Evolutionary conservation across 2,888 invertebrate genomes (phyloP), one percentile per base, ranked within the genome.

Genomic region (Sturmia bella): DNA sequence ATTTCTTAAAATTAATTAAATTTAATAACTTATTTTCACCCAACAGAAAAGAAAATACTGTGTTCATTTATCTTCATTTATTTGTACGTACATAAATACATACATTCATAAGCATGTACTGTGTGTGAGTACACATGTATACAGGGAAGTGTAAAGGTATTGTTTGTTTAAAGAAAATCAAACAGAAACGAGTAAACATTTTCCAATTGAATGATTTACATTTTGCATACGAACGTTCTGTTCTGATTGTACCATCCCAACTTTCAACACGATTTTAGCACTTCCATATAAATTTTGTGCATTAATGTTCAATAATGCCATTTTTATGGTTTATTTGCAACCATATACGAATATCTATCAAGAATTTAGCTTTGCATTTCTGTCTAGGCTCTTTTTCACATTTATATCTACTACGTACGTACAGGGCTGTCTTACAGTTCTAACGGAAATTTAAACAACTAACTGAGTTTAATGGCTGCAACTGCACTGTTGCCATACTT

Each of bases 231-330:
- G n/a, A 61, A n/a, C 7, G 32, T 32, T 32, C 9, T 54, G 17
- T 17, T 24, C 50, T 17, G 2, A 27, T 61, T 27, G 41, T 52
- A 17, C 52, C 9, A 68, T 27, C 17, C 7, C n/a, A 24, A 41
- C 24, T 50, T 41, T 76, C 43, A 76, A 61, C 52, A 72, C 66
- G 50, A 57, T 77, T 32, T 63, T 77, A 39, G 57, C 64, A 77
- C 57, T 75, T 66, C 59, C 13, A 50, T 61, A 68, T 52, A 52
- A 76, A 59, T 68, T 68, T 76, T 54, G 69, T 63, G 57, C 64
- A 79, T 72, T 76, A 84, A 79, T 80, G 54, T 76, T 74, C 78
- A 82, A 82, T 82, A 78, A 64, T 66, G 19, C 41, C 70, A 68
- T 75, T 39, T 82, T 74, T 82, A 78, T 78, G 69, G 68, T 74